Evolutionary conservation across 2,888 invertebrate genomes (phyloP).

Genomic region (Diarsia mendica): DNA sequence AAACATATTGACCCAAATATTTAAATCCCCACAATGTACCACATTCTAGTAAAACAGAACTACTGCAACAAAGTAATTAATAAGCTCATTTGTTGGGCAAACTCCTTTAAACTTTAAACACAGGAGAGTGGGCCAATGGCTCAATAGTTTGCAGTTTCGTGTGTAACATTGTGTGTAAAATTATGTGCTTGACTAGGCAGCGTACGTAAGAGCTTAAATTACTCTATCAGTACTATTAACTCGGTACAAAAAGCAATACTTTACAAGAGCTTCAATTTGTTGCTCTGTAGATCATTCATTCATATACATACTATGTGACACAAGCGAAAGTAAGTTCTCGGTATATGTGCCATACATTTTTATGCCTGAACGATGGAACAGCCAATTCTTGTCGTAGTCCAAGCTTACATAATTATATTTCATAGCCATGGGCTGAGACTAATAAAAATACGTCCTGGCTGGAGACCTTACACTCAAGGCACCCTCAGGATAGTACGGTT

Average conservation of each 20-base stretch:
- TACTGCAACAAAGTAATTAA: constrained; percentile 40
- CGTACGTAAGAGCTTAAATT: constrained; percentile 2
- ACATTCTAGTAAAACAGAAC: background rate
- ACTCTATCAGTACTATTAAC: background rate
- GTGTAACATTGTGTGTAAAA: constrained; percentile 21
- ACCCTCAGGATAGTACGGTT: too few relatives aligned
- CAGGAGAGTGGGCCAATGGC: constrained; percentile 35
- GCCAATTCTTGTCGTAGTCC: background rate
- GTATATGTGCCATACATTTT: background rate
- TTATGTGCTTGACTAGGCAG: constrained; percentile 8
- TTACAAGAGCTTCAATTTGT: too few relatives aligned
- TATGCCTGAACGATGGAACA: background rate
- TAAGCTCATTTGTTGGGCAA: constrained; percentile 26
- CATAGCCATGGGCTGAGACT: background rate
- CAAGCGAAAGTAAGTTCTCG: background rate
- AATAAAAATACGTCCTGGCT: background rate
- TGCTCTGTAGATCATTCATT: too few relatives aligned
- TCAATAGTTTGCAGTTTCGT: constrained; percentile 34
- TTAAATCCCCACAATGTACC: constrained; percentile 2
- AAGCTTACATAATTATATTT: background rate
- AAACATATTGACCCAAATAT: background rate
- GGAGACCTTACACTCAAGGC: too few relatives aligned
- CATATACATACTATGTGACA: background rate
- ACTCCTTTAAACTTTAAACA: constrained; percentile 28
- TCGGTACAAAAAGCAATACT: background rate